Evolutionary conservation across 2,113 vertebrate species (phyloP), one percentile per base, ranked within the genome.

Genomic region (Muntiacus muntjak): DNA sequence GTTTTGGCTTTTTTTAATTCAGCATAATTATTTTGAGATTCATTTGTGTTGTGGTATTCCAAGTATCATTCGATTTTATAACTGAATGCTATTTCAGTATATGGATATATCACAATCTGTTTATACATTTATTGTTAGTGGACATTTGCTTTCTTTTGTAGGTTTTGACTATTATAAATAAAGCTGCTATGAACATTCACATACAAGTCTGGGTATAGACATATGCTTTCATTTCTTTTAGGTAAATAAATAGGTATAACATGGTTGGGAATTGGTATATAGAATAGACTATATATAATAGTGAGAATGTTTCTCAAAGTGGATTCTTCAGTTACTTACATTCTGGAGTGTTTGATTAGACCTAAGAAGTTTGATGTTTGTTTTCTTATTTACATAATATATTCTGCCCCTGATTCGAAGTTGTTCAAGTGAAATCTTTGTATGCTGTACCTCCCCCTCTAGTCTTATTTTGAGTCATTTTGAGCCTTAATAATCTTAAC

Each of bases 21-120:
- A 55, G 6, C 21, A 62, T 58, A 89, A 52, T 96, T 85, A 79
- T 57, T 96, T 90, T 94, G 54, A 89, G 30, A 58, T 97, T 84
- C 82, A 88, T 43, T 55, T 7, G 50, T 82, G 47, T 47, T 36
- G 3, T 87, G 91, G 0, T 85, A 45, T 45, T 93, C 2, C 50
- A 50, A 89, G 26, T 91, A 47, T 85, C 19, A 78, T 96, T 94
- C 0, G 1, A 86, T 95, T 88, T n/a, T 86, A 55, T 45, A 88
- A 33, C n/a, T 43, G 33, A 86, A 10, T 67, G 54, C 6, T 92
- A 57, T 79, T 87, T 15, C 13, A 43, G 13, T 57, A 19, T 52
- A 79, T 71, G 11, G 19, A 71, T 91, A 60, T 45, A 40, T 12
- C 2, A n/a, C 5, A 62, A 45, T 60, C 85, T 50, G 17, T 76